A percentile compares a stretch with the other conserved stretches of the same genome.
Evolutionary conservation across 2,797 vertebrate genomes (phyloP).

Genomic region (Heterohyrax brucei): DNA sequence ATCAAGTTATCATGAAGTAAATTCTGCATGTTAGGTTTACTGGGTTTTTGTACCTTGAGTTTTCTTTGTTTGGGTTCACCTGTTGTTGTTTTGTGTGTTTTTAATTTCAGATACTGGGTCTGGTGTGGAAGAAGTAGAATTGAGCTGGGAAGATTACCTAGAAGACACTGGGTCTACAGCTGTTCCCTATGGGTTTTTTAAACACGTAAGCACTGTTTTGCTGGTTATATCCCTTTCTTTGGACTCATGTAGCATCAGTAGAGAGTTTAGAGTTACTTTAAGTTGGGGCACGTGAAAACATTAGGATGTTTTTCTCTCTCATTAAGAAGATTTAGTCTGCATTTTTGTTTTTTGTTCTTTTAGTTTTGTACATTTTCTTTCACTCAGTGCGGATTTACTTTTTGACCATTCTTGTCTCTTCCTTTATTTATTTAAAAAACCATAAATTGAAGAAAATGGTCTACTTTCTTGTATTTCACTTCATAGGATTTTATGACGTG

Average conservation of each 20-base stretch:
- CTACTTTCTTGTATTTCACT: conserved; percentile 41
- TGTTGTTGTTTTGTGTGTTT: conserved; percentile 74
- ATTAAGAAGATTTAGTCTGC: conserved; percentile 31
- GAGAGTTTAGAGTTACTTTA: conserved; percentile 59
- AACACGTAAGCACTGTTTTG: conserved; percentile 94
- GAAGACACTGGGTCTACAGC: conserved; percentile 96
- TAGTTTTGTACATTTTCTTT: neutral
- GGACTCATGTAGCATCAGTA: neutral
- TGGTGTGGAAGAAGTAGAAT: conserved; percentile 95
- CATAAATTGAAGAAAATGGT: conserved; percentile 34
- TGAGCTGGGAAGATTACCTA: conserved; percentile 99
- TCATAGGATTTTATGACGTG: conserved; percentile 31
- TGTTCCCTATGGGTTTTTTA: conserved; percentile 97
- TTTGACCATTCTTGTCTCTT: conserved; percentile 26
- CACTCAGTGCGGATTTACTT: neutral
- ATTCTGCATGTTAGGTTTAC: conserved; percentile 46
- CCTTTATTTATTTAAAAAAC: conserved; percentile 35
- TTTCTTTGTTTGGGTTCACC: conserved; percentile 56
- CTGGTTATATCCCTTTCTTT: neutral
- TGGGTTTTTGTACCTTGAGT: conserved; percentile 6
- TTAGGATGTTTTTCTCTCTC: neutral
- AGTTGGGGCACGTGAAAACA: conserved; percentile 20
- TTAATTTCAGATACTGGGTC: conserved; percentile 95
- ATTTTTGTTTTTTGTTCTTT: neutral
- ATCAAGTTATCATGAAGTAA: conserved; percentile 26